Evolutionary conservation across 2,113 vertebrate species (phyloP).

Genomic region (Pelecanus crispus): DNA sequence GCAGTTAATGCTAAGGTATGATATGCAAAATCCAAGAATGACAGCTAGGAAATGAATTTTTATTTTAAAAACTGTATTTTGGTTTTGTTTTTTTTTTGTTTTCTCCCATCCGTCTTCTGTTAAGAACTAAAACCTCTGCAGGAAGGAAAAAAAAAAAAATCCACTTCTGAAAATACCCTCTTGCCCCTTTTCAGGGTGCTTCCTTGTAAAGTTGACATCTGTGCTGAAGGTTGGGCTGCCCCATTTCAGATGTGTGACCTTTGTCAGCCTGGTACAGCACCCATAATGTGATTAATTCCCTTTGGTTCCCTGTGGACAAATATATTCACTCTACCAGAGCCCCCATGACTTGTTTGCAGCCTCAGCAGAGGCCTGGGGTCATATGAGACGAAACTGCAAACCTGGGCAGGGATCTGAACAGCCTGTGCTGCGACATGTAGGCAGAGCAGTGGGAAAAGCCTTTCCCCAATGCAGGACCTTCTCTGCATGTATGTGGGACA

Average conservation of each 20-base stretch:
- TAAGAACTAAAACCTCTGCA: neutral
- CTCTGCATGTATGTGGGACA: neutral
- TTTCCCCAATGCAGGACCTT: neutral
- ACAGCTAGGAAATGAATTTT: neutral
- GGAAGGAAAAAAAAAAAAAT: neutral
- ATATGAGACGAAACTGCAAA: neutral
- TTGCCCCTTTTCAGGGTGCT: neutral
- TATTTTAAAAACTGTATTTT: neutral
- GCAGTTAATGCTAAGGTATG: neutral
- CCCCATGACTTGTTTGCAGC: neutral
- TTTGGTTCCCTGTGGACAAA: slow-evolving; percentile 15
- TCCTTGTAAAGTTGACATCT: neutral
- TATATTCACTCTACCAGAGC: neutral
- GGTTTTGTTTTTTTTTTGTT: neutral
- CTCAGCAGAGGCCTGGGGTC: slow-evolving; percentile 13
- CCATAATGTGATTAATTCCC: slow-evolving; percentile 21
- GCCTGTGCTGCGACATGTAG: neutral
- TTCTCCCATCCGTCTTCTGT: rapidly evolving
- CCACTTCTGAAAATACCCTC: neutral
- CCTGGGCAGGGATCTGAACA: neutral
- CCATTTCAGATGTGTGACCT: slow-evolving; percentile 13
- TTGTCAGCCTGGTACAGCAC: neutral
- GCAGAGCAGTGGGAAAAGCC: neutral
- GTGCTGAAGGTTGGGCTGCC: neutral
- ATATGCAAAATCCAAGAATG: neutral